phyloP scores from a whole-genome alignment of 2,888 invertebrate species.

The Trachelus troglodyta region DNA sequence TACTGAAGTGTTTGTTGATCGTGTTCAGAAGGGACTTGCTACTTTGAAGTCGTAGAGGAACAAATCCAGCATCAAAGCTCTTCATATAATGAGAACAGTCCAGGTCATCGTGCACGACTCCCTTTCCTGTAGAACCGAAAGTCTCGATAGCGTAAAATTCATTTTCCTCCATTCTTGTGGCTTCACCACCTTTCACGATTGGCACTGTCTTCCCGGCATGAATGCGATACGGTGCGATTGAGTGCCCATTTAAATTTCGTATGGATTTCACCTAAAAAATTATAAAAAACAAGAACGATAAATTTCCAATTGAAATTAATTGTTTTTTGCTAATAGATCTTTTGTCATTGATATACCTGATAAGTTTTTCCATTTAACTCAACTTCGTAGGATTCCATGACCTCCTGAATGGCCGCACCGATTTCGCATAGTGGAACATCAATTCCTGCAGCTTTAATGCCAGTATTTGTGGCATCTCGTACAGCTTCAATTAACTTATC shows the following conservation, averaged over 20 bases:
- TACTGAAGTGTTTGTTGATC: conserved; percentile 95
- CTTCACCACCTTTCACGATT: conserved; percentile 98
- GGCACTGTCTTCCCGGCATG: conserved; percentile 99
- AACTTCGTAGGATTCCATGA: conserved; percentile 99
- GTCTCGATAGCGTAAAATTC: conserved; percentile 99
- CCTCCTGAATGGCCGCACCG: conserved; percentile 96
- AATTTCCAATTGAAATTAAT: not conserved
- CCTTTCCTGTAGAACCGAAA: conserved; percentile 97
- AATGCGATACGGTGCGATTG: conserved; percentile 98
- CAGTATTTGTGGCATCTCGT: conserved; percentile 97
- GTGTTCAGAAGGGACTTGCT: conserved; percentile 91
- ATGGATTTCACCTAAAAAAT: conserved; percentile 85
- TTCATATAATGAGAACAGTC: conserved; percentile 99
- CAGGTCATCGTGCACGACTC: conserved; percentile 97
- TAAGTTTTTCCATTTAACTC: conserved; percentile 97
- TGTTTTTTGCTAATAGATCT: not conserved
- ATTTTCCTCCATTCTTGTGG: conserved; percentile 98
- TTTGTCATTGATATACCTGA: conserved; percentile 66
- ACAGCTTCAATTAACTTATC: conserved; percentile 95
- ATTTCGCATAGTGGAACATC: conserved; percentile 98
- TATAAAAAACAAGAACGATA: not conserved
- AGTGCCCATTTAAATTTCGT: conserved; percentile 98
- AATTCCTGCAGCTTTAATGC: conserved; percentile 94
- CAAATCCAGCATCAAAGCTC: conserved; percentile 92
- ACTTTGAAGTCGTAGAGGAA: conserved; percentile 91